Conservation (phyloP, 1,140 invertebrate species). For the Bombus sylvicola region DNA sequence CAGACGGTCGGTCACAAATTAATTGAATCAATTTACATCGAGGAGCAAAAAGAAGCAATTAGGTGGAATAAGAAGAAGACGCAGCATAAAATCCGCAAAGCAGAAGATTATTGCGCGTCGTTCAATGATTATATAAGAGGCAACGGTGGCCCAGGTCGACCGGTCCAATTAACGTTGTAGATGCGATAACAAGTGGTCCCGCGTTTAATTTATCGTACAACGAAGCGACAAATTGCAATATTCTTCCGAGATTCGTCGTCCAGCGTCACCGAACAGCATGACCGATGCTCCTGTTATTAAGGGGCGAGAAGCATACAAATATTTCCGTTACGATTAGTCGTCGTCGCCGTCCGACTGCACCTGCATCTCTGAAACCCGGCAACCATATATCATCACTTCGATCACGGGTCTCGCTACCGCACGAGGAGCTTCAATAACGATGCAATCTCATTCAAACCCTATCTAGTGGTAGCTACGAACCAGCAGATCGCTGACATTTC, state of each 20-base stretch:
- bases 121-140: slow-evolving; percentile 16
- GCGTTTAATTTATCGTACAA: slow-evolving; percentile 63
- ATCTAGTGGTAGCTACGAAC: slow-evolving; percentile 14
- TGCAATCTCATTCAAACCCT: slow-evolving; percentile 50
- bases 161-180: slow-evolving; percentile 59
- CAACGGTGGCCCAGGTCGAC: neutral
- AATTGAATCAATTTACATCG: neutral
- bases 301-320: slow-evolving; percentile 57
- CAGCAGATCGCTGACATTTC: neutral
- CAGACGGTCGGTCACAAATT: neutral
- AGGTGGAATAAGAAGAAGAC: neutral
- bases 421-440: slow-evolving; percentile 53
- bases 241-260: slow-evolving; percentile 63
- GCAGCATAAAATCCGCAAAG: neutral
- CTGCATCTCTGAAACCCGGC: slow-evolving; percentile 30
- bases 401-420: slow-evolving; percentile 30
- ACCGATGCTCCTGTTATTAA: slow-evolving; percentile 64
- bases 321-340: slow-evolving; percentile 56
- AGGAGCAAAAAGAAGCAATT: neutral
- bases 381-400: slow-evolving; percentile 60
- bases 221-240: slow-evolving; percentile 66
- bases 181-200: slow-evolving; percentile 54
- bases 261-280: slow-evolving; percentile 54
- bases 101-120: slow-evolving; percentile 22
- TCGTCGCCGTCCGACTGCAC: slow-evolving; percentile 15